phyloP scores from a whole-genome alignment of 2,888 invertebrate genomes.

The Drosophila mimetica region DNA sequence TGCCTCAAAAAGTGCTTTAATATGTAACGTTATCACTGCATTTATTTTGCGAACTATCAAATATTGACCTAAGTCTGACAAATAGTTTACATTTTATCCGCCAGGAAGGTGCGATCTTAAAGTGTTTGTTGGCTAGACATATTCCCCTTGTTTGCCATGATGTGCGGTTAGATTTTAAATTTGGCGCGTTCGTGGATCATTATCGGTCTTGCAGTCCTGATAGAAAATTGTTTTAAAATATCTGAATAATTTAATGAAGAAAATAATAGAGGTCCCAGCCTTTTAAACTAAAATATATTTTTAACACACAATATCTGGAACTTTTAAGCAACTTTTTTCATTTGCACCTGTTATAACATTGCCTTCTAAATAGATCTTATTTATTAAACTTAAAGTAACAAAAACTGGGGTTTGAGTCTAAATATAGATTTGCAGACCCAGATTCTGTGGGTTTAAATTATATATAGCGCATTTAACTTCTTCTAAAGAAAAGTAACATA shows the following conservation, averaged over 20 bases:
- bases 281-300: too few relatives aligned
- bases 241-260: too few relatives aligned
- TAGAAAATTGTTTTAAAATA: too few relatives aligned
- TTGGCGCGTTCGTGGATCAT: not conserved
- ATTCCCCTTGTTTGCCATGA: too few relatives aligned
- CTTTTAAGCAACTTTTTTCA: not conserved
- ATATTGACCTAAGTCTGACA: slow-evolving; percentile 23
- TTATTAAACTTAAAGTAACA: not conserved
- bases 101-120: slow-evolving; percentile 9
- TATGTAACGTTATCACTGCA: slow-evolving; percentile 40
- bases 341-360: not conserved
- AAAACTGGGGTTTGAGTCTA: not conserved
- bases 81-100: slow-evolving; percentile 1
- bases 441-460: too few relatives aligned
- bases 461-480: too few relatives aligned
- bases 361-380: not conserved
- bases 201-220: not conserved
- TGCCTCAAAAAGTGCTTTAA: slow-evolving; percentile 43
- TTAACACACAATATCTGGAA: too few relatives aligned
- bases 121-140: too few relatives aligned
- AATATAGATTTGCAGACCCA: not conserved
- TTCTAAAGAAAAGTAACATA: too few relatives aligned
- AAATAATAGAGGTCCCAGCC: too few relatives aligned
- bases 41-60: slow-evolving; percentile 43
- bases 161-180: slow-evolving; percentile 3